These are phyloP conservation scores for Uromys caudimaculatus DNA, from an alignment of 2,797 vertebrate species.

Conservation along the genomic window DNA sequence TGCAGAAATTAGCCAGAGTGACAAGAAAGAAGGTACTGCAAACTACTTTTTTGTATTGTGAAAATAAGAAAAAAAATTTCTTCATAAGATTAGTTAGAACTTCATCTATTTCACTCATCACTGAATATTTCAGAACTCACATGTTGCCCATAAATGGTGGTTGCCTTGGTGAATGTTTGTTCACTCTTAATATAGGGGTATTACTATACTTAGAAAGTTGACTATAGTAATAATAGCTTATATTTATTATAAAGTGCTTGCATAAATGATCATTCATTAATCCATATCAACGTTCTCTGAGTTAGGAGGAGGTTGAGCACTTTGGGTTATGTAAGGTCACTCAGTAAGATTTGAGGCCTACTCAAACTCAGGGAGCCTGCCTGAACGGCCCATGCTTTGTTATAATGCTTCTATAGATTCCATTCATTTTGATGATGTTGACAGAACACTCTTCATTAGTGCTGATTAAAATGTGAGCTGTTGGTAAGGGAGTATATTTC, in stretches of 20 bases:
- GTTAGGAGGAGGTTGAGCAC: not conserved
- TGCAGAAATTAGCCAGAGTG: conserved; percentile 93
- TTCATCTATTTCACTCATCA: conserved; percentile 40
- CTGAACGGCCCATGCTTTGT: not conserved
- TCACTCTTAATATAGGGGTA: not conserved
- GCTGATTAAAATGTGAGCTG: not conserved
- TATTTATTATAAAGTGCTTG: not conserved
- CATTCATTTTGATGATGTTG: not conserved
- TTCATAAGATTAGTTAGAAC: conserved; percentile 35
- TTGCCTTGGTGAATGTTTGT: conserved; percentile 49
- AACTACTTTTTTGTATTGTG: conserved; percentile 47
- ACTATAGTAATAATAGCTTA: conserved; percentile 42
- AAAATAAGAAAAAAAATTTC: conserved; percentile 57
- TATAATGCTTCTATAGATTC: not conserved
- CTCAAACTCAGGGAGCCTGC: not conserved
- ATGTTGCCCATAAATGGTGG: conserved; percentile 2
- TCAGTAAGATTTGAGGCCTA: not conserved
- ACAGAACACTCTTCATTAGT: not conserved
- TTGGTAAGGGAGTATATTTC: conserved; percentile 34
- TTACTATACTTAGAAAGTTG: conserved; percentile 59
- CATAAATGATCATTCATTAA: conserved; percentile 41
- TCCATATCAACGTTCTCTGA: not conserved
- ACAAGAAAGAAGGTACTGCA: conserved; percentile 92
- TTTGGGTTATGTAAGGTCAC: not conserved
- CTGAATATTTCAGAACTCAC: conserved; percentile 3